Conservation (phyloP, 2,888 invertebrate genomes). For the Lottia scabra region DNA sequence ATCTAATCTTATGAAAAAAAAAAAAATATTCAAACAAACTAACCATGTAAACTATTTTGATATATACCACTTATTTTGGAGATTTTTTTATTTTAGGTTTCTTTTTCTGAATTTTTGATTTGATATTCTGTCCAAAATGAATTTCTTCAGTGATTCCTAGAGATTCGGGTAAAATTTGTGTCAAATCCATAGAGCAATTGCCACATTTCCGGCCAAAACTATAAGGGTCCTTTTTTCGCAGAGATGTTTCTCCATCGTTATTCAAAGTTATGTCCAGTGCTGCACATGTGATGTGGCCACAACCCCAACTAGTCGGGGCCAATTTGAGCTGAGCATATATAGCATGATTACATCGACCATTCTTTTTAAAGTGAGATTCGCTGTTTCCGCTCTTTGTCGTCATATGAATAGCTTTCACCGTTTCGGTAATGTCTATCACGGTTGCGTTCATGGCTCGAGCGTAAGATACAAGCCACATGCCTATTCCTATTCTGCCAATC, state of each 20-base stretch:
- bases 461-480: conserved; percentile 10
- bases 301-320: conserved; percentile 4
- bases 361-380: conserved; percentile 10
- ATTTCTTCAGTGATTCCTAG: not conserved
- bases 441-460: conserved; percentile 11
- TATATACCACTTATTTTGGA: too few relatives aligned
- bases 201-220: not conserved
- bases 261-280: not conserved
- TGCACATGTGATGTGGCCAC: conserved; percentile 4
- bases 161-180: not conserved
- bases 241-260: not conserved
- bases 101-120: too few relatives aligned
- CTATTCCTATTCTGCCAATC: conserved; percentile 1
- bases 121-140: too few relatives aligned
- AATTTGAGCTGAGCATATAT: not conserved
- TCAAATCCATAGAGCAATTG: not conserved
- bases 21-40: too few relatives aligned
- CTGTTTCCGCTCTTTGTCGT: conserved; percentile 2
- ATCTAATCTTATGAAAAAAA: too few relatives aligned
- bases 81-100: too few relatives aligned
- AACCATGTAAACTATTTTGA: too few relatives aligned
- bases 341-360: conserved; percentile 4
- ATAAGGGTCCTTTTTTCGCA: not conserved
- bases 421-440: conserved; percentile 11
- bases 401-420: conserved; percentile 9